A percentile compares a stretch with the other conserved stretches of the same genome.
These are phyloP conservation scores for Pseudoips prasinana DNA, from an alignment of 2,888 invertebrate species.

Conservation along the genomic window DNA sequence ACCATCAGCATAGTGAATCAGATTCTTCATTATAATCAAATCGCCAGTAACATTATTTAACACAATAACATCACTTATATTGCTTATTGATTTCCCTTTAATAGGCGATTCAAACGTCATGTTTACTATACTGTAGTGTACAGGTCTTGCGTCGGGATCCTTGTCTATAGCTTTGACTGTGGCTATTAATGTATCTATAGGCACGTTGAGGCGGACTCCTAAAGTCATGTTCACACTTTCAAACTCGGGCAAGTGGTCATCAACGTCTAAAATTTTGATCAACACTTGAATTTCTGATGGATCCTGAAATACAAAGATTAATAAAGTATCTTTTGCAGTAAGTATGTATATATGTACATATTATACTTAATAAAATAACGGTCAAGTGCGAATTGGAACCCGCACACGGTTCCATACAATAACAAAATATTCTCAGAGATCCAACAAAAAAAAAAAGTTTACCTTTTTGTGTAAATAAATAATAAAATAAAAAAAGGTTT, in stretches of 20 bases:
- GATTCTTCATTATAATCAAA: slow-evolving; percentile 85
- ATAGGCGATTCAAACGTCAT: slow-evolving; percentile 81
- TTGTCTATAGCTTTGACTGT: slow-evolving; percentile 85
- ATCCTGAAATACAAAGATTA: slow-evolving; percentile 69
- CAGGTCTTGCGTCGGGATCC: slow-evolving; percentile 85
- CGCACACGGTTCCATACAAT: no score
- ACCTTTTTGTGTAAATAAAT: no score
- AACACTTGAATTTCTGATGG: slow-evolving; percentile 85
- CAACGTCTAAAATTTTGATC: slow-evolving; percentile 85
- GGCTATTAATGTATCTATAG: slow-evolving; percentile 86
- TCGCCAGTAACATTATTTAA: slow-evolving; percentile 87
- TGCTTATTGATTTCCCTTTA: slow-evolving; percentile 61
- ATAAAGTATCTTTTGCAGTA: no score
- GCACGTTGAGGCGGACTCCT: slow-evolving; percentile 88
- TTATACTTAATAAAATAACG: no score
- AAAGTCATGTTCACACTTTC: slow-evolving; percentile 83
- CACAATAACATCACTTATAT: slow-evolving; percentile 80
- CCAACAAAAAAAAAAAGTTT: no score
- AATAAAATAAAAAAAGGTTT: no score
- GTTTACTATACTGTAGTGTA: slow-evolving; percentile 84
- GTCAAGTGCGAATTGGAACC: no score
- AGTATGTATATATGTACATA: no score
- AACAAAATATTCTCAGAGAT: no score
- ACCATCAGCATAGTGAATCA: slow-evolving; percentile 85
- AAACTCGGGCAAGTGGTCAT: slow-evolving; percentile 88